Base-by-base conservation (phyloP, 1,140 invertebrate species). In the Drosophila truncata region DNA sequence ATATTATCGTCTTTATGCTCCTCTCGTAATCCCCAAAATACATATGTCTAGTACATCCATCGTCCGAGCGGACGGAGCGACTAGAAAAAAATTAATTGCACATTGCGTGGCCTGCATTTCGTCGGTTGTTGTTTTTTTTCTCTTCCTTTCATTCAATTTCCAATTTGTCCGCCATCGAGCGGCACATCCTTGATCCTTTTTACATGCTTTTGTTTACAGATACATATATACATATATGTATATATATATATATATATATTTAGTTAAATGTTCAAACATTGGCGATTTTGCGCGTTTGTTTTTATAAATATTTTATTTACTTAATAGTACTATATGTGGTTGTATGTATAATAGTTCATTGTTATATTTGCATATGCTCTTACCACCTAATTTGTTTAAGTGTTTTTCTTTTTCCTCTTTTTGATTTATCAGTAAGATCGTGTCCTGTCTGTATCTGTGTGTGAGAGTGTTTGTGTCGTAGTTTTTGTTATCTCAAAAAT, bases 311-410 rank as follows among this genome's bases (percentile, higher is more conserved):
- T 88, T 88, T 88, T 90, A 90, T 88, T 88, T 88, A 88, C 84
- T 90, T 90, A 90, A 70, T 76, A 74, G 61, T 91, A 90, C 66
- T 91, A 84, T 91, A 88, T 73, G 66, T 78, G 66, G 66, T 78
- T 88, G 73, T 91, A 85, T 91, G 71, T 88, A 88, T 88, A 90
- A 91, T 90, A 91, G 87, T 91, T 90, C 87, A 91, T 91, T 85
- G 78, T 91, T 90, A 82, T 91, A 83, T 91, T 91, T 91, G 82
- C 87, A 80, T 87, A 83, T 78, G 72, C 65, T 70, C 73, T 91
- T 91, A 87, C 60, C 79, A 88, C 72, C 61, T 91, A 91, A 91
- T 80, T 91, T 91, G 72, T 86, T 91, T 91, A 91, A 91, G 82
- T 88, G 84, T 70, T 62, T 70, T 62, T 77, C n/a, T 29, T 6